These are phyloP conservation scores for Drosophila baimaii DNA, from an alignment of 1,140 invertebrate species.

Conservation along the genomic window DNA sequence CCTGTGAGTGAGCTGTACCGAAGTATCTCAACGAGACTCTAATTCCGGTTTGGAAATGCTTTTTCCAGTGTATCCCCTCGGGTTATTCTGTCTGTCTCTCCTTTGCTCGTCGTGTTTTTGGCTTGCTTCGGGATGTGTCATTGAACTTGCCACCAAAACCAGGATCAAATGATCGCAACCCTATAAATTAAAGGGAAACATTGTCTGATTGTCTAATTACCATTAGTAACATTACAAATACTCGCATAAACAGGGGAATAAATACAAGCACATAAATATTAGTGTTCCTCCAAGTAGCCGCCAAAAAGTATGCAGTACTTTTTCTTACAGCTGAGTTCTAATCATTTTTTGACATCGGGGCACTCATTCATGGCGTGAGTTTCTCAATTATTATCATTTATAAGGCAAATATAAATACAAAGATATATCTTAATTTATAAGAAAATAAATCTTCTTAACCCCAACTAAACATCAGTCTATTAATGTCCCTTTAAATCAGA, in stretches of 20 bases:
- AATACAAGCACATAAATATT: too few relatives aligned
- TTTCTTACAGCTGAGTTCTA: too few relatives aligned
- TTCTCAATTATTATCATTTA: neutral
- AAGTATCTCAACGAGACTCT: neutral
- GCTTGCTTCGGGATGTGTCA: neutral
- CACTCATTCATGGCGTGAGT: neutral
- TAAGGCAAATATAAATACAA: neutral
- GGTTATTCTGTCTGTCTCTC: neutral
- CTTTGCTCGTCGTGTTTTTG: neutral
- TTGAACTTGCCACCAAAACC: constrained; percentile 12
- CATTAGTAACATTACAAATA: too few relatives aligned
- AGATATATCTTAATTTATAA: neutral
- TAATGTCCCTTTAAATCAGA: neutral
- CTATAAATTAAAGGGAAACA: neutral
- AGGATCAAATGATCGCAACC: constrained; percentile 7
- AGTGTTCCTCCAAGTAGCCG: too few relatives aligned
- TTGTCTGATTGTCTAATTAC: neutral
- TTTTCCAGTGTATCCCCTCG: constrained; percentile 17
- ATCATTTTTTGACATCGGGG: too few relatives aligned
- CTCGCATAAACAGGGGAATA: too few relatives aligned
- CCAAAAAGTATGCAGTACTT: constrained; percentile 4
- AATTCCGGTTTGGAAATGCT: neutral
- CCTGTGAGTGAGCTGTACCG: constrained; percentile 21
- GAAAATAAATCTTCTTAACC: neutral
- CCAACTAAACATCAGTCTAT: neutral